Evolutionary conservation across 2,113 vertebrate genomes (phyloP).

Genomic region (Saiga tatarica): DNA sequence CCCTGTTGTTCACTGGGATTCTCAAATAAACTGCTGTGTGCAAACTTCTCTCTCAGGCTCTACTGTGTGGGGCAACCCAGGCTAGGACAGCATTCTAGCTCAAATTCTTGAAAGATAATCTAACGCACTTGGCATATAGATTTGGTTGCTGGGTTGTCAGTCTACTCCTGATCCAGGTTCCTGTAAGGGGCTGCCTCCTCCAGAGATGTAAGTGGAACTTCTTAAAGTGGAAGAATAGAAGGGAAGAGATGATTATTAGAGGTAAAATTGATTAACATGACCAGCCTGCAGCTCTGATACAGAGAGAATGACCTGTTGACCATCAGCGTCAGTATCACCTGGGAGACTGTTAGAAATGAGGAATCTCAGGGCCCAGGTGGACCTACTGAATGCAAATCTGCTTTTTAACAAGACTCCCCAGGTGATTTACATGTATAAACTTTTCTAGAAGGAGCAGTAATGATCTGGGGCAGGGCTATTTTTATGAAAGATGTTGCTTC

Average conservation of each 20-base stretch:
- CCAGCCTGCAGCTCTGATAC: not conserved
- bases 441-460: not conserved
- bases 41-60: not conserved
- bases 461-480: not conserved
- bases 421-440: not conserved
- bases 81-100: not conserved
- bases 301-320: not conserved
- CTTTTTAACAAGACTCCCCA: not conserved
- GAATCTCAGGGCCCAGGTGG: not conserved
- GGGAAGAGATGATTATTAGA: not conserved
- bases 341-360: not conserved
- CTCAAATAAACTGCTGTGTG: not conserved
- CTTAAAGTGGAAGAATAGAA: not conserved
- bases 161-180: not conserved
- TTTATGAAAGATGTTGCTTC: not conserved
- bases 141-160: conserved; percentile 1
- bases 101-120: not conserved
- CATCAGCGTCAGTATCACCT: not conserved
- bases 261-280: not conserved
- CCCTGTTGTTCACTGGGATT: not conserved
- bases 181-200: not conserved
- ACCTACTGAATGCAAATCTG: not conserved
- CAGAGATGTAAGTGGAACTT: not conserved
- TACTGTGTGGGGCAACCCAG: not conserved
- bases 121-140: not conserved